Evolutionary conservation across 2,888 invertebrate species (phyloP), one percentile per base, ranked within the genome.

Genomic region (Drosophila prostipennis): DNA sequence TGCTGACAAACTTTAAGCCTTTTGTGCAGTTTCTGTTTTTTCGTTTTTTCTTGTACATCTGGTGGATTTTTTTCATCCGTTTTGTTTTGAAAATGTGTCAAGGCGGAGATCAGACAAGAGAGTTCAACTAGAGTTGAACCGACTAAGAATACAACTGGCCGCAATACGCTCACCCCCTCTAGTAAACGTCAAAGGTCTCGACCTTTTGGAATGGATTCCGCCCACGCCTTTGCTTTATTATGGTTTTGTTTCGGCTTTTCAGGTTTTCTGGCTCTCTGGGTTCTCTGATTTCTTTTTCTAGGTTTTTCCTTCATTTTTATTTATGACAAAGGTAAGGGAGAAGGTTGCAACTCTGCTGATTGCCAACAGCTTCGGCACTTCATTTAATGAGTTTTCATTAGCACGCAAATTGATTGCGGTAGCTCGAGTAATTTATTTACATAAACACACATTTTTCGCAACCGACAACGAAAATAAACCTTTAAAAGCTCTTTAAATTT

Each of bases 1-100:
- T 74, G 72, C 78, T 80, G 72, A 75, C 80, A 77, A 78, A 79
- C 74, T 77, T 65, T 59, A 77, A 71, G 61, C 56, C 73, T 61
- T 67, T 71, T 68, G 61, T 64, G 55, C 67, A 56, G 48, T 52
- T 64, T 43, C 42, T 48, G 55, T 46, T 37, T 23, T 58, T 48
- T 48, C 39, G 37, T 67, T 14, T 45, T 39, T 45, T 43, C 16
- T 43, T 16, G 16, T 32, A 26, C 11, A n/a, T 36, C 26, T 40
- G 11, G 19, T 23, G 7, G 26, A 34, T 29, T 58, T 67, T 64
- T 67, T 55, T 58, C 58, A 5, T 46, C 14, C 64, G 61, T 60
- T 49, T 39, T 57, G 37, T 70, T 59, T 49, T 36, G 42, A 65
- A 78, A 78, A 78, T 79, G 52, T 78, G 78, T 78, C 78, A 78